Conservation (phyloP, 2,797 vertebrate genomes). For the Oceanodroma leucorhoa region DNA sequence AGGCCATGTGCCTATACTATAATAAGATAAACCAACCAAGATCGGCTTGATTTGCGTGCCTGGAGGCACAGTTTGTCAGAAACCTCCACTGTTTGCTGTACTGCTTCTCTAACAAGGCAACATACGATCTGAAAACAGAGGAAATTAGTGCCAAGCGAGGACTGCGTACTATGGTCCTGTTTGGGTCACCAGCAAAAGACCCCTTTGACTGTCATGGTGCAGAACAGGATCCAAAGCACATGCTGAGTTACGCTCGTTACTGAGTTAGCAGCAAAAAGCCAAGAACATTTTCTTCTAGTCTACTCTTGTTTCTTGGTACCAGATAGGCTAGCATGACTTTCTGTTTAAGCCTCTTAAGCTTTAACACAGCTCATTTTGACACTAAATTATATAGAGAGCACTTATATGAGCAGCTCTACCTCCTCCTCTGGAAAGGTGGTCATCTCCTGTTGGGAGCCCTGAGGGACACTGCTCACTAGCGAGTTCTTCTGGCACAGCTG, state of each 20-base stretch:
- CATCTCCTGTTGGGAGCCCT: background rate
- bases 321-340: background rate
- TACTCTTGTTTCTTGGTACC: background rate
- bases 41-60: background rate
- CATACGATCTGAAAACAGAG: background rate
- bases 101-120: background rate
- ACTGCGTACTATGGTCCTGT: background rate
- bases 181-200: background rate
- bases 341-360: background rate
- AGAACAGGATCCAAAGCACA: background rate
- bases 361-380: background rate
- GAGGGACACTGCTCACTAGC: background rate
- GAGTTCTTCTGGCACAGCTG: background rate
- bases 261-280: background rate
- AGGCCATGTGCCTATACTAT: background rate
- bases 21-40: background rate
- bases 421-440: background rate
- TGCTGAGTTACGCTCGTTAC: background rate
- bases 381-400: background rate
- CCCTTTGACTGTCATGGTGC: background rate
- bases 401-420: background rate
- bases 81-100: rapidly evolving
- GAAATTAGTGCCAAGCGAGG: background rate
- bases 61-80: background rate
- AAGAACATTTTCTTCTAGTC: background rate